Evolutionary conservation across 1,140 invertebrate genomes (phyloP).

Genomic region (Pectinophora gossypiella): DNA sequence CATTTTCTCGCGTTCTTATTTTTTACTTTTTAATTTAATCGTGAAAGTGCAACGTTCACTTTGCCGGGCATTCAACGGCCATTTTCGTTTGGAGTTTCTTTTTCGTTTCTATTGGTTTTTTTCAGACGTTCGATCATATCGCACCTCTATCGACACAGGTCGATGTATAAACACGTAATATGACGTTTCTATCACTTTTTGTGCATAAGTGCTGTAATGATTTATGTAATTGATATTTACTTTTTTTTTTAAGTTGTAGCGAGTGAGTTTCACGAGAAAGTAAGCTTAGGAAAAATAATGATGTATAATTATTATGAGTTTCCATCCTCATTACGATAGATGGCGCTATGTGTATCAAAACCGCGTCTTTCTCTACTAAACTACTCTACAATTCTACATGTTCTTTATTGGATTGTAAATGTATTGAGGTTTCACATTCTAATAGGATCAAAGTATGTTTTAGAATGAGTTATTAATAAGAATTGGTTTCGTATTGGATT

Average conservation of each 20-base stretch:
- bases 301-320: constrained; percentile 18
- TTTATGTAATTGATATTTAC: neutral
- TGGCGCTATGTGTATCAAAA: constrained; percentile 42
- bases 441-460: no score
- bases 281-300: neutral
- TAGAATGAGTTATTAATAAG: no score
- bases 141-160: constrained; percentile 7
- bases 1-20: constrained; percentile 59
- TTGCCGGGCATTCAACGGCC: constrained; percentile 65
- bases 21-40: constrained; percentile 66
- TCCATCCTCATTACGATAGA: constrained; percentile 48
- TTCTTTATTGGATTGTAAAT: no score
- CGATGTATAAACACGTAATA: neutral
- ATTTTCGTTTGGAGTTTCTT: constrained; percentile 66
- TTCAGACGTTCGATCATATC: constrained; percentile 67
- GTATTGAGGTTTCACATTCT: no score
- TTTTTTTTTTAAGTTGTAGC: neutral
- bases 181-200: neutral
- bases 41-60: constrained; percentile 73
- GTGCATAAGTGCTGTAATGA: neutral
- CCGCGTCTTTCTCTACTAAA: neutral
- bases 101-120: constrained; percentile 70
- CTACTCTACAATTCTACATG: no score
- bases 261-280: neutral
- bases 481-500: no score